Base-by-base conservation (phyloP, 2,888 invertebrate genomes). In the Clanis bilineata region DNA sequence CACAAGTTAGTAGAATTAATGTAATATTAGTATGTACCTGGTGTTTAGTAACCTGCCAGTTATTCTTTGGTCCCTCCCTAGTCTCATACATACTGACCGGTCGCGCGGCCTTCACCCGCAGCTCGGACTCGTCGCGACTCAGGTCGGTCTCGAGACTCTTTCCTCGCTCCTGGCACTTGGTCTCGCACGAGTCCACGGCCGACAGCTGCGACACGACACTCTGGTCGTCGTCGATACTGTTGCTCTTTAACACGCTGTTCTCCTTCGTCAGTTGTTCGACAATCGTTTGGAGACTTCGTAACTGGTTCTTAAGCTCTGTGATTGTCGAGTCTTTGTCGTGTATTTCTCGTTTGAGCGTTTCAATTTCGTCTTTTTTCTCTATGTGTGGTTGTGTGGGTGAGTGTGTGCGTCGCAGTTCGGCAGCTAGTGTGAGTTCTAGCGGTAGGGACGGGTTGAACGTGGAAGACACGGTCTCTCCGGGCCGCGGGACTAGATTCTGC, bases 71-170 rank as follows among this genome's bases (percentile, higher is more conserved):
- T 64, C 95, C 95, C 90, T 96, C 95, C 71, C 97, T 94, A 68
- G 96, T 94, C 86, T 97, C 97, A 87, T 95, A 97, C 97, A 97
- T 97, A 88, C 97, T 97, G 71, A 95, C 96, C 72, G 97, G 97
- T 76, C 97, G 93, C 83, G 88, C 87, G 62, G 76, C 72, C 71
- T 88, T 89, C 62, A 85, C 67, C 76, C 90, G 92, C 57, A 88
- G 76, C 60, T 94, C 93, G 36, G 90, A 86, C 21, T 94, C 93
- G 64, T 93, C 93, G 85, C 65, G 88, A 79, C 71, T 66, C 64
- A 88, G 69, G 1, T 91, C 90, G 9, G 86, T 86, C 60, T 90
- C 90, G 25, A 90, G 69, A 60, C 90, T 92, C 64, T 90, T 86
- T 58, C 93, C 92, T 43, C 90, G 71, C 71, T 90, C 90, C 41